Evolutionary conservation across 2,797 vertebrate species (phyloP).

Genomic region (Sebastes minor): DNA sequence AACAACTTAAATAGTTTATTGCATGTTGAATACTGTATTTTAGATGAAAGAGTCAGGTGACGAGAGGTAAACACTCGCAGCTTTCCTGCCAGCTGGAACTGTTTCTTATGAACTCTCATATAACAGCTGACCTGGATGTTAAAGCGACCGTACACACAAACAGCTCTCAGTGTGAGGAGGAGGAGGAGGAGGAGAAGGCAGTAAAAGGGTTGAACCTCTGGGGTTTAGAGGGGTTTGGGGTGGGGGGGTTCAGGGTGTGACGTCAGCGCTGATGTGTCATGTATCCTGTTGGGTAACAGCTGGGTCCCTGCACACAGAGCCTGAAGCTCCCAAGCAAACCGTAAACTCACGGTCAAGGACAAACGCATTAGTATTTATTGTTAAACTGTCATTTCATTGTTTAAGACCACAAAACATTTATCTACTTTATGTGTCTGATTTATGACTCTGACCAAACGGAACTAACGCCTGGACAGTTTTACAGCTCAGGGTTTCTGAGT

Average conservation of each 20-base stretch:
- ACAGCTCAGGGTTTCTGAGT: background rate
- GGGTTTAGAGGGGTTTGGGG: background rate
- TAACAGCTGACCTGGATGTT: constrained; percentile 10
- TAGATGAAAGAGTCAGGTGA: background rate
- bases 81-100: background rate
- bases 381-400: background rate
- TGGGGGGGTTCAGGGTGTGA: background rate
- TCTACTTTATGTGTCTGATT: background rate
- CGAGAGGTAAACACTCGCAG: background rate
- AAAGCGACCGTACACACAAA: background rate
- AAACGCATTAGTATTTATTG: background rate
- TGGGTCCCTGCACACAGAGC: background rate
- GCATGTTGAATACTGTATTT: no score
- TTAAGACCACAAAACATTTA: background rate
- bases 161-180: background rate
- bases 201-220: background rate
- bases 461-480: background rate
- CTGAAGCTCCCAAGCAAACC: background rate
- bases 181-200: background rate
- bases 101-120: background rate
- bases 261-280: background rate
- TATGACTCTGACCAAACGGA: background rate
- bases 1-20: no score
- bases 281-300: background rate
- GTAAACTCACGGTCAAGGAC: background rate